Evolutionary conservation across 2,888 invertebrate genomes (phyloP).

Genomic region (Gastracanthus pulcherrimus): DNA sequence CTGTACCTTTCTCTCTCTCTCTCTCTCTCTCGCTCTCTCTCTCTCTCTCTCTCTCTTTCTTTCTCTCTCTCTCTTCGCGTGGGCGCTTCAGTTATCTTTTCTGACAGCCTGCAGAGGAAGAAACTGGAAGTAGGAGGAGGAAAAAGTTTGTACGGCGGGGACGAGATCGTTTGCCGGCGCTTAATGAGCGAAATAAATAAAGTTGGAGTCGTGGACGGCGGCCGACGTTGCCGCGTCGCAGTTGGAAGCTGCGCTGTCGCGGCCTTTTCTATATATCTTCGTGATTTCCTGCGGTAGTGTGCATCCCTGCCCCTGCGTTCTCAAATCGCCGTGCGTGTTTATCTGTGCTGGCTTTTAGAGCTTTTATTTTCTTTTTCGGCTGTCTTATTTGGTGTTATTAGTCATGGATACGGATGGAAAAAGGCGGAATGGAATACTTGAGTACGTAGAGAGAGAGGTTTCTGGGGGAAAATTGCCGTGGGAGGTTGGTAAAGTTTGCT

Average conservation of each 20-base stretch:
- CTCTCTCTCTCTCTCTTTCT: too few species aligned
- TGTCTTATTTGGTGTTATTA: slow-evolving; percentile 26
- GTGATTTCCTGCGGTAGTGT: too few species aligned
- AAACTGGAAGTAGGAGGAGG: background rate
- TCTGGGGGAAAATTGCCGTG: background rate
- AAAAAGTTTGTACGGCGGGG: slow-evolving; percentile 28
- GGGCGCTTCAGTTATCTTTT: slow-evolving; percentile 7
- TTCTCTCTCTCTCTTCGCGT: background rate
- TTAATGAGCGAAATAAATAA: slow-evolving; percentile 52
- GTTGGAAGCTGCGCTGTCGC: background rate
- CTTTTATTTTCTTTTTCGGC: background rate
- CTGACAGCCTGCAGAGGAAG: background rate
- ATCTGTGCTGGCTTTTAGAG: background rate
- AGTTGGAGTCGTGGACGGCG: slow-evolving; percentile 4
- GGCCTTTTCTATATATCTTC: slow-evolving; percentile 6
- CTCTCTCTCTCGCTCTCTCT: too few species aligned
- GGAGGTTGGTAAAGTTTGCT: background rate
- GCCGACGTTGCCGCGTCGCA: background rate
- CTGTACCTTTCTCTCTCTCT: background rate
- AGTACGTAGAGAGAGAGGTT: background rate
- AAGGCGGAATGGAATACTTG: too few species aligned
- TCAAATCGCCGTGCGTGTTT: background rate
- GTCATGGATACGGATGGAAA: too few species aligned
- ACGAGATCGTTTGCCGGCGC: slow-evolving; percentile 42
- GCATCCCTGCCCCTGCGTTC: background rate